Evolutionary conservation across 2,797 vertebrate species (phyloP).

Genomic region (Tragelaphus oryx): DNA sequence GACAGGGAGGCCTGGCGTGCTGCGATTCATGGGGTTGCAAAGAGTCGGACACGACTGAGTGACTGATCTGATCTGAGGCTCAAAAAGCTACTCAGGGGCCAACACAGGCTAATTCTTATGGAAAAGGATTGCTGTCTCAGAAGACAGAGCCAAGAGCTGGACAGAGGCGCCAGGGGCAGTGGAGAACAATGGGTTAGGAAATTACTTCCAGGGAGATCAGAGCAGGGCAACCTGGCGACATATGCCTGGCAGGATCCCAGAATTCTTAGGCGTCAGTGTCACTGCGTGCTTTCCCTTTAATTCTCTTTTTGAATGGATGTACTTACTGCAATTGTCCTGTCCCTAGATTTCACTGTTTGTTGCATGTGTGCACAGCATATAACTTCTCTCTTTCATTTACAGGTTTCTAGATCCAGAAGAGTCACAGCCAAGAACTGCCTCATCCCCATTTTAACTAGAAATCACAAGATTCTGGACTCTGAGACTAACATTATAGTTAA

Average conservation of each 20-base stretch:
- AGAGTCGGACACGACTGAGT: too few species aligned
- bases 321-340: background rate
- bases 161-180: accelerated
- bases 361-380: background rate
- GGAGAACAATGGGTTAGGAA: background rate
- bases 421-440: background rate
- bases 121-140: background rate
- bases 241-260: background rate
- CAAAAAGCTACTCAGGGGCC: background rate
- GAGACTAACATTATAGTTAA: background rate
- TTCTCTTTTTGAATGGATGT: background rate
- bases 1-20: too few species aligned
- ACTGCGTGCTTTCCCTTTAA: background rate
- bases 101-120: background rate
- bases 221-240: background rate
- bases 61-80: background rate
- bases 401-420: background rate
- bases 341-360: background rate
- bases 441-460: background rate
- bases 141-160: background rate
- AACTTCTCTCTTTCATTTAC: background rate
- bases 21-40: too few species aligned
- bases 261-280: background rate
- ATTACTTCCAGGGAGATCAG: background rate
- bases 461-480: background rate